Percentiles rank a stretch among this genome's conserved stretches.
Conservation (phyloP, 2,888 invertebrate genomes). For the Amphipoea oculea region DNA sequence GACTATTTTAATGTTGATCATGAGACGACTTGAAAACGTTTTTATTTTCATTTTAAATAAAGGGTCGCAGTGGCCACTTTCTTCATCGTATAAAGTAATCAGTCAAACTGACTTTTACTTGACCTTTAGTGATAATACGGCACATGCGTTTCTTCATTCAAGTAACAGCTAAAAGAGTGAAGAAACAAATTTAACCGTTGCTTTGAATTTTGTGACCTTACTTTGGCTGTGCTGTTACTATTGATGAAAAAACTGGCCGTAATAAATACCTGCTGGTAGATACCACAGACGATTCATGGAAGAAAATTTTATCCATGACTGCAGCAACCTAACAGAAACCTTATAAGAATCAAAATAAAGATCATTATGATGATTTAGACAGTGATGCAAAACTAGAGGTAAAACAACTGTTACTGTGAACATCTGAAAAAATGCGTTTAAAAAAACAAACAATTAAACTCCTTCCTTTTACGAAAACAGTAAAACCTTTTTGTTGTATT, state of each 20-base stretch:
- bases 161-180: too few species aligned
- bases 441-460: conserved; percentile 1
- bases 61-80: too few species aligned
- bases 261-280: too few species aligned
- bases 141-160: too few species aligned
- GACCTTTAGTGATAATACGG: too few species aligned
- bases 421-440: neutral
- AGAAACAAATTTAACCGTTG: too few species aligned
- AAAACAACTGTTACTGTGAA: neutral
- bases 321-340: neutral
- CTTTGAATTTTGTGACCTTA: too few species aligned
- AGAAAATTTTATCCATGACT: neutral
- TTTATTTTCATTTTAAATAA: too few species aligned
- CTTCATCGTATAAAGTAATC: too few species aligned
- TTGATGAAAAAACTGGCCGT: too few species aligned
- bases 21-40: neutral
- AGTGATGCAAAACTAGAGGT: neutral
- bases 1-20: neutral
- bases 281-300: neutral
- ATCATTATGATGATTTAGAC: neutral
- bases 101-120: too few species aligned
- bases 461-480: neutral
- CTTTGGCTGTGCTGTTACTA: too few species aligned
- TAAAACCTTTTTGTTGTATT: conserved; percentile 24
- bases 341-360: neutral